Percentiles rank a stretch among this genome's conserved stretches.
These are phyloP conservation scores for Diplazon laetatorius DNA, from an alignment of 2,888 invertebrate genomes.

Conservation along the genomic window DNA sequence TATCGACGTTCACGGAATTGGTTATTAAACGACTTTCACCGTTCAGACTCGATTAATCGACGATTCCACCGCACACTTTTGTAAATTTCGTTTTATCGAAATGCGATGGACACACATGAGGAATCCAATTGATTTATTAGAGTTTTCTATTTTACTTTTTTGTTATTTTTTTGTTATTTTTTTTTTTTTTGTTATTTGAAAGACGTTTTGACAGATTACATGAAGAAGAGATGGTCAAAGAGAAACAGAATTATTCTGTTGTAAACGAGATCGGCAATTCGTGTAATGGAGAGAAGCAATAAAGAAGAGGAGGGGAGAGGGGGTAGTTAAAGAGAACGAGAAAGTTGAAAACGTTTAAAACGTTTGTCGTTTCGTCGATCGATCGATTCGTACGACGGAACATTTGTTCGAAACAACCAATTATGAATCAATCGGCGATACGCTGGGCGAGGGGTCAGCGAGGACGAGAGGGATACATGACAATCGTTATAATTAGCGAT, in stretches of 20 bases:
- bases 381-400: conserved; percentile 13
- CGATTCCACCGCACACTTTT: conserved; percentile 28
- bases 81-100: conserved; percentile 9
- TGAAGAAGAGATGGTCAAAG: not conserved
- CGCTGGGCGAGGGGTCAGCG: not conserved
- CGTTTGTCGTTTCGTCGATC: conserved; percentile 2
- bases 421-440: not conserved
- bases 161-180: too few relatives aligned
- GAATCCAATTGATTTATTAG: too few relatives aligned
- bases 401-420: conserved; percentile 1
- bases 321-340: not conserved
- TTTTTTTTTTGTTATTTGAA: not conserved
- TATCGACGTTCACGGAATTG: conserved; percentile 80
- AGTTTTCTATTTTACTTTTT: too few relatives aligned
- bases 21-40: conserved; percentile 76
- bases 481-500: conserved; percentile 26
- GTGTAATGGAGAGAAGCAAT: conserved; percentile 31
- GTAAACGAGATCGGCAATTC: conserved; percentile 26
- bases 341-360: conserved; percentile 10
- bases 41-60: conserved; percentile 54
- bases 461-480: too few relatives aligned
- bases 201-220: conserved; percentile 7
- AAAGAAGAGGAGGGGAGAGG: conserved; percentile 13
- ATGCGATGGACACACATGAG: not conserved
- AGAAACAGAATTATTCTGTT: conserved; percentile 16